phyloP scores from a whole-genome alignment of 2,888 invertebrate genomes.

The Polydrusus pterygomalis region DNA sequence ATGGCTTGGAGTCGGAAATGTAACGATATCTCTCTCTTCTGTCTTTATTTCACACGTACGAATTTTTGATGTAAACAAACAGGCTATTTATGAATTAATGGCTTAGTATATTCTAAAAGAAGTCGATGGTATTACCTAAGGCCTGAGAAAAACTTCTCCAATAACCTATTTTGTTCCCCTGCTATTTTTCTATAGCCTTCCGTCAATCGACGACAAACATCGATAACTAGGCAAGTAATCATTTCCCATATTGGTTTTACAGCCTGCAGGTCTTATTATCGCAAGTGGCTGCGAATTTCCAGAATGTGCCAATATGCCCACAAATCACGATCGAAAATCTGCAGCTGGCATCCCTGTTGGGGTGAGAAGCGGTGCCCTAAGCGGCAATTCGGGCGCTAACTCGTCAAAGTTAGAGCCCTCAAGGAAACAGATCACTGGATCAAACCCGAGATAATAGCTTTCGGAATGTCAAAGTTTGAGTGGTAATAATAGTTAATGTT shows the following conservation, averaged over 20 bases:
- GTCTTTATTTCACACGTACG: too few species aligned
- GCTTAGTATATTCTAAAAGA: too few species aligned
- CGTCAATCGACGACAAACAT: conserved; percentile 11
- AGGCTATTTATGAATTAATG: too few species aligned
- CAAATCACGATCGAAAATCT: conserved; percentile 28
- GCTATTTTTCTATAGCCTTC: neutral
- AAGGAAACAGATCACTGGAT: conserved; percentile 28
- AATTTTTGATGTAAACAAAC: too few species aligned
- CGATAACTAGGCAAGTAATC: conserved; percentile 26
- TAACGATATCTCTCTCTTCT: too few species aligned
- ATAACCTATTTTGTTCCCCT: neutral
- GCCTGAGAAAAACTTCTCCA: neutral
- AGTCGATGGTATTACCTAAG: too few species aligned
- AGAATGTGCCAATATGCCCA: conserved; percentile 24
- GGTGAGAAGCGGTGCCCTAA: conserved; percentile 22
- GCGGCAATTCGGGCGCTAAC: conserved; percentile 22
- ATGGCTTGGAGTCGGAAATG: too few species aligned
- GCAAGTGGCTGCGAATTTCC: conserved; percentile 23
- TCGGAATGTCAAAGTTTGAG: conserved; percentile 16
- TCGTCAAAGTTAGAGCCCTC: conserved; percentile 20
- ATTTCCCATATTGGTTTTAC: conserved; percentile 22
- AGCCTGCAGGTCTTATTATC: conserved; percentile 21
- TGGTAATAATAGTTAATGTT: conserved; percentile 18
- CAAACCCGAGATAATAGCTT: conserved; percentile 20
- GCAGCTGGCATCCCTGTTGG: conserved; percentile 23